Evolutionary conservation across 2,113 vertebrate species (phyloP).

Genomic region (Heteronetta atricapilla): DNA sequence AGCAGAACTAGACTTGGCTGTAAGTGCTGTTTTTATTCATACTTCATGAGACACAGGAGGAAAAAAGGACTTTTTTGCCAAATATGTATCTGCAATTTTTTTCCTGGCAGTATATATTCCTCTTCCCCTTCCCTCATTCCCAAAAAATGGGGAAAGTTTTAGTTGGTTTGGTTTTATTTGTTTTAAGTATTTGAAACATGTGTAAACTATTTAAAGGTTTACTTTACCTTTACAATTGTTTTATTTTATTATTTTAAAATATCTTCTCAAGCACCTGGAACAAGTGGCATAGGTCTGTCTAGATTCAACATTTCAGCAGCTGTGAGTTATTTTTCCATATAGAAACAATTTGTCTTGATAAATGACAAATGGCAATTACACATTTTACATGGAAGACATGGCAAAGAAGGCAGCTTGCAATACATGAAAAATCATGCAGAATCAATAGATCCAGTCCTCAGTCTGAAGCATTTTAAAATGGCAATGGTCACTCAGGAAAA

Average conservation of each 20-base stretch:
- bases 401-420: neutral
- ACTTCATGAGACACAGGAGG: slow-evolving; percentile 26
- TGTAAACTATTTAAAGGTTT: slow-evolving; percentile 53
- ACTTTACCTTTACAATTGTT: slow-evolving; percentile 18
- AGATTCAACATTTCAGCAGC: neutral
- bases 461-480: neutral
- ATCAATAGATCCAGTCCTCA: neutral
- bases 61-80: slow-evolving; percentile 18
- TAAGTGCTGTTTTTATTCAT: slow-evolving; percentile 48
- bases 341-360: fast-evolving
- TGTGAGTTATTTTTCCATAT: neutral
- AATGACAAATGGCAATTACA: neutral
- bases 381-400: neutral
- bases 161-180: neutral
- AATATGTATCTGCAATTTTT: slow-evolving; percentile 57
- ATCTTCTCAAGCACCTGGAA: slow-evolving; percentile 39
- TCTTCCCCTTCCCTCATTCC: neutral
- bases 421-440: neutral
- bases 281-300: neutral
- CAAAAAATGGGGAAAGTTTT: too few species aligned
- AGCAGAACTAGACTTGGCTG: slow-evolving; percentile 18
- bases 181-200: slow-evolving; percentile 32
- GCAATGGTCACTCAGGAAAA: neutral
- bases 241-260: slow-evolving; percentile 7
- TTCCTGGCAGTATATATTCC: slow-evolving; percentile 60